Percentiles rank a stretch among this genome's conserved stretches.
Conservation (phyloP, 2,797 vertebrate species). For the Chiloscyllium punctatum region DNA sequence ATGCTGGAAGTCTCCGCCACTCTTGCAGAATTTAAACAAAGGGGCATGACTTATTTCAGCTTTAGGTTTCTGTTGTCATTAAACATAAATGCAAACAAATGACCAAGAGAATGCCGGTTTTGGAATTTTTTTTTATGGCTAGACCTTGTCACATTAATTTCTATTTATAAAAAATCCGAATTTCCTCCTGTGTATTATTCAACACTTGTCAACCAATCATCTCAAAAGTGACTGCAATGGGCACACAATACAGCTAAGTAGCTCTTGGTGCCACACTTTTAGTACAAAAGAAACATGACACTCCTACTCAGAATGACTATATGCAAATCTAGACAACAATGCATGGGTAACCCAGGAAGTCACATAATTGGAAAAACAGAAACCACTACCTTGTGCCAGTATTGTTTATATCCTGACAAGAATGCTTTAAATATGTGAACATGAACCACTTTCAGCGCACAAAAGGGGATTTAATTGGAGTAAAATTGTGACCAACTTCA, state of each 20-base stretch:
- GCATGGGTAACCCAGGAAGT: neutral
- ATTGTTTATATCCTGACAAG: neutral
- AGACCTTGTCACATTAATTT: neutral
- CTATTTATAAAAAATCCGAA: slow-evolving; percentile 3
- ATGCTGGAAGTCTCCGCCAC: neutral
- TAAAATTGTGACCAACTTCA: neutral
- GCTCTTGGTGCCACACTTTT: neutral
- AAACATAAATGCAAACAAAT: neutral
- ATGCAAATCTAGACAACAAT: neutral
- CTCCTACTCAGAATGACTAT: neutral
- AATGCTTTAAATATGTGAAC: neutral
- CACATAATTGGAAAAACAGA: neutral
- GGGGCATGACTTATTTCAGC: neutral
- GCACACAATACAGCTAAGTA: neutral
- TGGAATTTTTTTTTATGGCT: neutral
- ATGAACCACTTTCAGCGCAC: neutral
- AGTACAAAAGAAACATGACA: neutral
- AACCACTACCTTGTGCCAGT: neutral
- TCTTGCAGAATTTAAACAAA: neutral
- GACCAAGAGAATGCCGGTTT: neutral
- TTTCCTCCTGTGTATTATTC: neutral
- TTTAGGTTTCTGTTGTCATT: neutral
- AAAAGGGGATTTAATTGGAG: neutral
- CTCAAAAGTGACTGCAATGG: neutral
- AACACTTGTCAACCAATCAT: neutral